Evolutionary conservation across 2,113 vertebrate genomes (phyloP).

Genomic region (Myiozetetes cayanensis): DNA sequence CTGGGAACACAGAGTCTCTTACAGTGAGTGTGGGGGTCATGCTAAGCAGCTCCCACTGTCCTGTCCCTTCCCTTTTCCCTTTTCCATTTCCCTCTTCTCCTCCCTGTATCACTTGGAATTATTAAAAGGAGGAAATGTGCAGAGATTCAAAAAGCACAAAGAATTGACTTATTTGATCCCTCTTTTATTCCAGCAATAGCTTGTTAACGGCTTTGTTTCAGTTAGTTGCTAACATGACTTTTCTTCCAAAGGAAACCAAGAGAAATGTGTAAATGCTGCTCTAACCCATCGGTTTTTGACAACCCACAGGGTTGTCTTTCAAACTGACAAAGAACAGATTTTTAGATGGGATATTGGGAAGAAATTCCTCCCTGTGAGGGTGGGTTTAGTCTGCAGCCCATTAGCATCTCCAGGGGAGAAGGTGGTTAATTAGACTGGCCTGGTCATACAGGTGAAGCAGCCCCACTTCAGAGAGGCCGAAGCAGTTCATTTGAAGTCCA

Average conservation of each 20-base stretch:
- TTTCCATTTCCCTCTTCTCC: not conserved
- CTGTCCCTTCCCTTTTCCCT: not conserved
- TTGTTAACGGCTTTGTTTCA: not conserved
- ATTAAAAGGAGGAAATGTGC: not conserved
- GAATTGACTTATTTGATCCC: not conserved
- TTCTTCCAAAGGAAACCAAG: not conserved
- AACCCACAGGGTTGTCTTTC: not conserved
- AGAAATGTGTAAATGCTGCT: not conserved
- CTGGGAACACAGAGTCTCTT: slow-evolving; percentile 60
- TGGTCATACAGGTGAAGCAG: not conserved
- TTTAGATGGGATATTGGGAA: not conserved
- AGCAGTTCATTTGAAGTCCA: not conserved
- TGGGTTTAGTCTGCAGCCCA: not conserved
- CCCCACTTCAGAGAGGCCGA: not conserved
- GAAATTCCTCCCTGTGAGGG: not conserved
- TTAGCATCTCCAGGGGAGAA: not conserved
- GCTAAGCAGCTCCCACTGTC: not conserved
- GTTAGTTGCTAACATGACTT: not conserved
- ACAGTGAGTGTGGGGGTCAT: not conserved
- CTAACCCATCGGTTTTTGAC: not conserved
- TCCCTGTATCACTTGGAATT: not conserved
- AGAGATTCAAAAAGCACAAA: not conserved
- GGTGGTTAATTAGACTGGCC: not conserved
- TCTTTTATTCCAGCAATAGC: not conserved
- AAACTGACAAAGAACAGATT: not conserved